phyloP scores from a whole-genome alignment of 1,140 invertebrate species.

The Calliphora vicina region DNA sequence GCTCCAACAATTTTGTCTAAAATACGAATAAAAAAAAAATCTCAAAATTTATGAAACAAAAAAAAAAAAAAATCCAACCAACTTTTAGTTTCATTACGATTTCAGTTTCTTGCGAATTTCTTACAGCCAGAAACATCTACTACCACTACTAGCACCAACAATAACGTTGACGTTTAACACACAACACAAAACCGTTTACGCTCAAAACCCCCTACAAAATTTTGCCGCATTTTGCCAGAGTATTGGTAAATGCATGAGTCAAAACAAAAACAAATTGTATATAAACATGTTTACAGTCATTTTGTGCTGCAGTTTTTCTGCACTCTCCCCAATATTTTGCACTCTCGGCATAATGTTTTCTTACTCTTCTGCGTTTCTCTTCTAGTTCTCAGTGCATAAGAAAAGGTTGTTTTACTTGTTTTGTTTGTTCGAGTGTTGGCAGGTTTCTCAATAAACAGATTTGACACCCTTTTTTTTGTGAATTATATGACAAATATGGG shows the following conservation, averaged over 20 bases:
- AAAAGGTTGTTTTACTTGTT: slow-evolving; percentile 26
- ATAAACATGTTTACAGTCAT: slow-evolving; percentile 21
- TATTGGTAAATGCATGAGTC: background rate
- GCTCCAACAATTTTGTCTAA: background rate
- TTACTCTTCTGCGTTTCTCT: background rate
- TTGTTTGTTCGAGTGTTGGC: slow-evolving; percentile 12
- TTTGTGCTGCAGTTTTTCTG: background rate
- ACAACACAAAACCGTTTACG: background rate
- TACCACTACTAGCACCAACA: background rate
- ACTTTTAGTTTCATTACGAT: slow-evolving; percentile 30
- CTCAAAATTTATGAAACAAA: background rate
- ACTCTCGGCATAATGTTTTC: background rate
- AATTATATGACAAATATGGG: slow-evolving; percentile 28
- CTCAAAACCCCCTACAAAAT: background rate
- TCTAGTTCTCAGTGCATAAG: background rate
- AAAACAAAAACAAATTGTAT: background rate
- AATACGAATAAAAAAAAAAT: background rate
- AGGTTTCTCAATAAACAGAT: slow-evolving; percentile 30
- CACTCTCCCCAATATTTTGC: background rate
- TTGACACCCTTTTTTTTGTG: slow-evolving; percentile 27
- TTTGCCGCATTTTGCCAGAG: background rate
- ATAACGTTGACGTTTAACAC: background rate
- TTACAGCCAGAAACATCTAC: background rate
- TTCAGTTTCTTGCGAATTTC: slow-evolving; percentile 29
- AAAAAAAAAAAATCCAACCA: background rate